Evolutionary conservation across 2,797 vertebrate species (phyloP), one percentile per base, ranked within the genome.

Genomic region (Myoxocephalus aenaeus): DNA sequence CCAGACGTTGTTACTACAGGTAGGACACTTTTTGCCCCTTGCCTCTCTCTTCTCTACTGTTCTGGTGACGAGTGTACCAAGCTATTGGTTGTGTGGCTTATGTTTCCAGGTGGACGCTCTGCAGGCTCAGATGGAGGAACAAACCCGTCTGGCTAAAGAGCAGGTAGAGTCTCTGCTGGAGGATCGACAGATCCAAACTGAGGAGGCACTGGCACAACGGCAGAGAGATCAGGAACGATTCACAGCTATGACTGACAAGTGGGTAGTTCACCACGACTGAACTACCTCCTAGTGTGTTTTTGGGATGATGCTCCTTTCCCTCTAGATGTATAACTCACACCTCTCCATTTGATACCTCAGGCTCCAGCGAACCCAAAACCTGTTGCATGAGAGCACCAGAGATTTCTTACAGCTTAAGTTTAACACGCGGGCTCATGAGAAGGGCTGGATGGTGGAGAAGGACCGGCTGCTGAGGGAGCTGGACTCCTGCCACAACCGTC

Each of bases 91-190:
- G 48, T 42, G 4, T 70, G 10, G 3, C 17, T 63, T 11, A 5
- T 29, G n/a, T 70, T 0, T 86, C 42, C 89, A 99, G 98, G 97
- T 99, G 87, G 97, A 98, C 91, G 97, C 97, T 0, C 91, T 99
- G 79, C 98, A 99, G 87, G 97, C 97, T 82, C 98, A 99, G 91
- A 90, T 99, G 89, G 97, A 96, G 82, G 97, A 99, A 82, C 98
- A 99, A 90, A 95, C 97, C 3, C 95, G 89, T 5, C 86, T 99
- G 62, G 94, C 96, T 38, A 97, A 96, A 90, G 97, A 99, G 8
- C 98, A 98, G 86, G 77, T 96, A 0, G 96, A 99, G 81, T 94
- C 96, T 3, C 92, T 99, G 2, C 80, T 97, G 62, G 97, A 99
- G 77, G 98, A 99, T 84, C 90, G 96, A 22, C 90, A 94, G 53